Base-by-base conservation (phyloP, 2,888 invertebrate species). In the Trileptium ribeirensis region DNA sequence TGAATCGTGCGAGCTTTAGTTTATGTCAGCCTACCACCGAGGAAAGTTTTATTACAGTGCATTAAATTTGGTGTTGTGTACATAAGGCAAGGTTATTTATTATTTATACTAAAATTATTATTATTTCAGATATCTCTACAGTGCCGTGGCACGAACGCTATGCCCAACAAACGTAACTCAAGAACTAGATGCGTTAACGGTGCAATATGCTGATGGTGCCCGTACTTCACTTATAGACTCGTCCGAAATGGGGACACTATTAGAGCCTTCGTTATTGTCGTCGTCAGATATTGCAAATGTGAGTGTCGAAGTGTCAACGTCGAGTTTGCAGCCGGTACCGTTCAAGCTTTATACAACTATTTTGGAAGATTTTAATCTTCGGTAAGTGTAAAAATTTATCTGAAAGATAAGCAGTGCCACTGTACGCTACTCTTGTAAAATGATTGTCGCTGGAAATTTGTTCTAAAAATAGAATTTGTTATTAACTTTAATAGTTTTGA, bases 231-330 rank as follows among this genome's bases (percentile, higher is more conserved):
- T 79, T 15, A 8, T 51, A 15, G 51, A 51, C 8, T 51, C 51
- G n/a, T n/a, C n/a, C n/a, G n/a, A n/a, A n/a, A n/a, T n/a, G n/a
- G n/a, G n/a, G n/a, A n/a, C n/a, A n/a, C n/a, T n/a, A n/a, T n/a
- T n/a, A n/a, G n/a, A n/a, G n/a, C n/a, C n/a, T n/a, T n/a, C n/a
- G n/a, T n/a, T n/a, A n/a, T n/a, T n/a, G n/a, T n/a, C n/a, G n/a
- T n/a, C n/a, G n/a, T n/a, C 51, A 51, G 51, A 51, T 51, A 29
- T 34, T 3, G 77, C 77, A 8, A 36, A 33, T 85, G 91, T 92
- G 0, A 92, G 92, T 51, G 91, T 93, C 24, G 93, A 92, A 78
- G 88, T 93, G n/a, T 93, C 93, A 0, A 93, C 94, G 0, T 92
- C 93, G 0, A 92, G 92, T 3, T 89, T 89, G 0, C 88, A 87